A percentile compares a stretch with the other conserved stretches of the same genome.
These are phyloP conservation scores for Argopecten irradians DNA, from an alignment of 1,140 invertebrate genomes.

Conservation along the genomic window DNA sequence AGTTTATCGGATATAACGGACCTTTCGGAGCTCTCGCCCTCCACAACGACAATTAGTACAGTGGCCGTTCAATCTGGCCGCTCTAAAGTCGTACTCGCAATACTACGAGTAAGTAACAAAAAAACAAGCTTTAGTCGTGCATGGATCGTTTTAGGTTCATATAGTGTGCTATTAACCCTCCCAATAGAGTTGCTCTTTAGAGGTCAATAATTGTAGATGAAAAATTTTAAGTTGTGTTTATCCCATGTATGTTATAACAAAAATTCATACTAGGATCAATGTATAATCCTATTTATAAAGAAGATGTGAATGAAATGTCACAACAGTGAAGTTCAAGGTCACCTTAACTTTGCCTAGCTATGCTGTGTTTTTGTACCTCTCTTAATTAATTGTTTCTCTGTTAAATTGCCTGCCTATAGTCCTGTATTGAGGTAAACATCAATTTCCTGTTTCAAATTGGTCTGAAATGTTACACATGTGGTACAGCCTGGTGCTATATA, in stretches of 20 bases:
- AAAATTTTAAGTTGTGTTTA: too few relatives aligned
- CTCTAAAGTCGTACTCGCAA: slow-evolving; percentile 91
- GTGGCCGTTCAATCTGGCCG: slow-evolving; percentile 92
- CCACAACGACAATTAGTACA: slow-evolving; percentile 91
- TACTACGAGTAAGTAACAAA: slow-evolving; percentile 88
- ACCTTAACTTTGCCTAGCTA: too few relatives aligned
- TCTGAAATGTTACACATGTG: neutral
- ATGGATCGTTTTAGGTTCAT: neutral
- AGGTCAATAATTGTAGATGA: neutral
- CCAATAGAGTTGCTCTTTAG: neutral
- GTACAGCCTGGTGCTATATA: neutral
- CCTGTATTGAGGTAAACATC: neutral
- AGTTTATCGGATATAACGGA: slow-evolving; percentile 66
- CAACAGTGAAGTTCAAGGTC: too few relatives aligned
- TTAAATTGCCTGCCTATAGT: too few relatives aligned
- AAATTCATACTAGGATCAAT: too few relatives aligned
- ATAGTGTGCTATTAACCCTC: neutral
- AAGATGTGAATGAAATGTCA: too few relatives aligned
- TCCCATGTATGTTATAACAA: too few relatives aligned
- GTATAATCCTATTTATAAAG: too few relatives aligned
- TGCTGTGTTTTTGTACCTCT: too few relatives aligned
- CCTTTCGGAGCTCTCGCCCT: slow-evolving; percentile 70
- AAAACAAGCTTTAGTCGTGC: neutral
- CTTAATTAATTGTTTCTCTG: too few relatives aligned
- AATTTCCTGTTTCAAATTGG: slow-evolving; percentile 17